Evolutionary conservation across 2,113 vertebrate genomes (phyloP), one percentile per base, ranked within the genome.

Genomic region (Pygoscelis antarcticus): DNA sequence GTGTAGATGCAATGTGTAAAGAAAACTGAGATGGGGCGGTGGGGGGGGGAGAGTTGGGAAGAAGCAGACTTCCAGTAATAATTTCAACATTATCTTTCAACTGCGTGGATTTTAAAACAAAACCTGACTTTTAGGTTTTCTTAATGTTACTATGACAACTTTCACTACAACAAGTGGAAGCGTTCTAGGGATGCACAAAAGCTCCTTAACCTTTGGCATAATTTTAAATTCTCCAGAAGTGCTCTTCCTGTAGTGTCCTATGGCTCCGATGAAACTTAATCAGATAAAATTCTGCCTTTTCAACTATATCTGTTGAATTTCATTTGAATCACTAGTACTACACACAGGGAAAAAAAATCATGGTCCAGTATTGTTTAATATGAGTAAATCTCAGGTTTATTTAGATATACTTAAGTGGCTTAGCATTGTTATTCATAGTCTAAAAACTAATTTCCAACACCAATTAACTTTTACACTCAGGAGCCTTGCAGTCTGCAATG

Each of bases 301-400:
- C 36, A 76, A 66, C 38, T 86, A 10, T 30, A 76, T 15, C 46
- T 83, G 29, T 40, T 58, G 29, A 69, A 82, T 61, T 87, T 62
- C 26, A 64, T 78, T 91, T 78, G 29, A 64, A 14, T 58, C n/a
- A 55, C 38, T 36, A 74, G 25, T 58, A 36, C 44, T 13, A 85
- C 3, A 76, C 4, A 57, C 4, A 68, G 12, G 46, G 54, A 70
- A 65, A 75, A 42, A 55, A 42, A 58, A 34, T 26, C 38, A 15
- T 76, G 5, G 20, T 83, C n/a, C 13, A 46, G 23, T 20, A 65
- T 51, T 54, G 40, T 54, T 89, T 91, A 68, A 76, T 47, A 42
- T 54, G 26, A 87, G 29, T 46, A 94, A 88, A 90, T 69, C 70
- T 91, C 47, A 72, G 32, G 32, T 90, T 92, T 91, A 90, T 80